phyloP scores from a whole-genome alignment of 1,140 invertebrate genomes.

The Heliconius himera region DNA sequence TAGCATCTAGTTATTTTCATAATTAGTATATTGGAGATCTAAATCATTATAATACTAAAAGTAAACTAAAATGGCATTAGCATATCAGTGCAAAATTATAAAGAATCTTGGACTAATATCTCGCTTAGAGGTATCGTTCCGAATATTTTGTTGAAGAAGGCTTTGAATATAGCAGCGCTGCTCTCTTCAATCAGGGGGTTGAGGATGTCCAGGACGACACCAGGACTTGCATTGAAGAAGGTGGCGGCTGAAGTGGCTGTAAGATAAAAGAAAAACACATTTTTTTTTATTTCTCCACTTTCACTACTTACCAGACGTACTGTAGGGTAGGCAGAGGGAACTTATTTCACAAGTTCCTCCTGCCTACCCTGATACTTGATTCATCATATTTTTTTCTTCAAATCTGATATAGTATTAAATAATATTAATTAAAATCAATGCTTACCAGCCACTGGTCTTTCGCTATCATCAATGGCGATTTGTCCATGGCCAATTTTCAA shows the following conservation, averaged over 20 bases:
- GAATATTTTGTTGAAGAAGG: conserved; percentile 83
- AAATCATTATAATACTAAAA: not conserved
- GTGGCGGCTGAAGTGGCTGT: conserved; percentile 83
- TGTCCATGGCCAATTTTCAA: conserved; percentile 84
- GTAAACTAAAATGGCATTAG: conserved; percentile 2
- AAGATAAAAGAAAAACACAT: conserved; percentile 40
- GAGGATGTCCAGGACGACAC: conserved; percentile 86
- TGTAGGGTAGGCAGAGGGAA: too few relatives aligned
- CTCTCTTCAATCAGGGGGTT: conserved; percentile 88
- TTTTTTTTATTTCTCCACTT: too few relatives aligned
- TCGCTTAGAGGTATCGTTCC: conserved; percentile 82
- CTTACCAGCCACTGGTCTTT: conserved; percentile 67
- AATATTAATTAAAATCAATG: not conserved
- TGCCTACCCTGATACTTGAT: too few relatives aligned
- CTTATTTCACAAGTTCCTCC: too few relatives aligned
- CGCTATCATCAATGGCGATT: conserved; percentile 79
- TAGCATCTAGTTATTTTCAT: not conserved
- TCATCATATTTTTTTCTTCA: too few relatives aligned
- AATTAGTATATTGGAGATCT: not conserved
- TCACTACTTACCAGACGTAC: too few relatives aligned
- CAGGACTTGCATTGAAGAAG: conserved; percentile 87
- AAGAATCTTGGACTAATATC: conserved; percentile 73
- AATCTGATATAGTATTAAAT: too few relatives aligned
- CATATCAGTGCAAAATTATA: not conserved
- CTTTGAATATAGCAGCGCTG: conserved; percentile 82